Base-by-base conservation (phyloP, 1,140 invertebrate species). In the Trissolcus basalis region DNA sequence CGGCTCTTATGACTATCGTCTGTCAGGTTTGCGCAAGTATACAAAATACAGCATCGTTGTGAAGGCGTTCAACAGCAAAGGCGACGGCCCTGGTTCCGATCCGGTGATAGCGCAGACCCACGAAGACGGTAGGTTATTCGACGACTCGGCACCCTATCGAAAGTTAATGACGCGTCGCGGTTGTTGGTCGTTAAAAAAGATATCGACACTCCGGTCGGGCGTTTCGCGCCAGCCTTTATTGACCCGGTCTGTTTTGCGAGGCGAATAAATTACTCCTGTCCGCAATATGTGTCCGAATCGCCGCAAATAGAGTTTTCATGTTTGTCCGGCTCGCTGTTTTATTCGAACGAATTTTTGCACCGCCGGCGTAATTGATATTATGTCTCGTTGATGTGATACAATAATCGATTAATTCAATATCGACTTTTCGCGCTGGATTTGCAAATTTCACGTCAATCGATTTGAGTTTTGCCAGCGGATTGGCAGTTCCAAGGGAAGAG, bases 41-140 rank as follows among this genome's bases (percentile, higher is more conserved):
- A 95, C 93, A 0, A 90, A 93, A 53, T 96, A 96, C 84, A 91
- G 91, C 41, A 90, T 95, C 11, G 91, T 93, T 8, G 91, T 96
- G 1, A 91, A 94, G 78, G 94, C 94, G 0, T 95, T 93, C 83
- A 96, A 96, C 85, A 90, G 90, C 44, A 92, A 94, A 78, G 95
- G 95, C 3, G 91, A 92, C 51, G 94, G 95, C 1, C 95, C 94
- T 0, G 87, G 90, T 1, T 92, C 92, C 6, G 91, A 92, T 27
- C 90, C 91, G 0, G 90, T 93, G 16, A 88, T 91, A 5, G 93
- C 93, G 12, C 92, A 93, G 41, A 96, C 94, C 0, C 87, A 94
- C 16, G 95, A 96, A 90, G 94, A 95, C 89, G 93, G 93, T 94
- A 7, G 2, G 43, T 44, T 44, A 14, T 12, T 27, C 6, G 1